phyloP scores from a whole-genome alignment of 2,113 vertebrate species.

The Dipodomys stephensi region DNA sequence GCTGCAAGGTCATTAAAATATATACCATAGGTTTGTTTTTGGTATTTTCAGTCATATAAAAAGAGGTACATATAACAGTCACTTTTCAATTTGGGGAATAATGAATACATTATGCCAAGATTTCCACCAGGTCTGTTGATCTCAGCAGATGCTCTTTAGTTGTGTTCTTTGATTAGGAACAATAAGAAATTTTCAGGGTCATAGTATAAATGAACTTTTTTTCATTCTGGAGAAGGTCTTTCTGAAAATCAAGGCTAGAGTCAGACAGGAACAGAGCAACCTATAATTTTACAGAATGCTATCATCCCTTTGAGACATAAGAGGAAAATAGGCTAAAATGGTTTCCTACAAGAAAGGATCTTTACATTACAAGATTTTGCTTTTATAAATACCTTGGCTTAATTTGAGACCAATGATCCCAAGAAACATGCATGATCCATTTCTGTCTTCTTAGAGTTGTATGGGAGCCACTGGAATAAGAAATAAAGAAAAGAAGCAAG shows the following conservation, averaged over 20 bases:
- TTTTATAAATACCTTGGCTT: conserved; percentile 53
- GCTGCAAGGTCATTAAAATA: conserved; percentile 12
- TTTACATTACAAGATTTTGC: conserved; percentile 44
- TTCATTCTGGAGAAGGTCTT: conserved; percentile 37
- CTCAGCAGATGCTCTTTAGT: conserved; percentile 46
- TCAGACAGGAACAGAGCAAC: conserved; percentile 43
- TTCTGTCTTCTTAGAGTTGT: background rate
- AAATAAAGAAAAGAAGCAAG: background rate
- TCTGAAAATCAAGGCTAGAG: conserved; percentile 47
- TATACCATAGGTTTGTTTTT: background rate
- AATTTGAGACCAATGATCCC: background rate
- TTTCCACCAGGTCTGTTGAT: conserved; percentile 31
- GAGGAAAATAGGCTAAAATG: conserved; percentile 51
- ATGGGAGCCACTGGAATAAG: background rate
- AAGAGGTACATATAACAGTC: background rate
- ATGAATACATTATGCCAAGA: conserved; percentile 28
- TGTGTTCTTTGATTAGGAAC: conserved; percentile 43
- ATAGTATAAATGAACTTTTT: conserved; percentile 22
- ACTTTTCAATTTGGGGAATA: background rate
- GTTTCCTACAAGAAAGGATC: conserved; percentile 21
- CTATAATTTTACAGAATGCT: conserved; percentile 74
- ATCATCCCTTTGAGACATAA: conserved; percentile 59
- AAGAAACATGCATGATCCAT: conserved; percentile 36
- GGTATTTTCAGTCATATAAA: conserved; percentile 40
- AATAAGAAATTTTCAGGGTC: conserved; percentile 49